These are phyloP conservation scores for Gymnosoma rotundatum DNA, from an alignment of 2,888 invertebrate species.

Conservation along the genomic window DNA sequence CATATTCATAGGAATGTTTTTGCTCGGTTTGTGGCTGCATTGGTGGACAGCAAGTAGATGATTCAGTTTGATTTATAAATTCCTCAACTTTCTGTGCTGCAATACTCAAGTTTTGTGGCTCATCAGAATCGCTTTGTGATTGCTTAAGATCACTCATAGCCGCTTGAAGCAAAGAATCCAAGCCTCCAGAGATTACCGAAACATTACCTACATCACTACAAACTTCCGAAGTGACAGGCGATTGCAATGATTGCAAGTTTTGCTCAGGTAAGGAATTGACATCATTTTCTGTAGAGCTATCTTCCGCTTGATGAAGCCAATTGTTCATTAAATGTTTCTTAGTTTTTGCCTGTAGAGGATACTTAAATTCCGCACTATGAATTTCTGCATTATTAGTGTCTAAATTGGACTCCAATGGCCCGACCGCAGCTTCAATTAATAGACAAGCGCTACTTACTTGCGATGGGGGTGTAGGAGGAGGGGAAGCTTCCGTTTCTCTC, in stretches of 20 bases:
- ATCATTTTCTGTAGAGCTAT: constrained; percentile 42
- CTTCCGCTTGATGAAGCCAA: constrained; percentile 90
- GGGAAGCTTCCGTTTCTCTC: constrained; percentile 71
- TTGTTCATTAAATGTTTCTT: constrained; percentile 95
- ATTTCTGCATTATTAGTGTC: constrained; percentile 48
- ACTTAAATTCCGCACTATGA: constrained; percentile 87
- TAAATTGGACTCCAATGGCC: constrained; percentile 85
- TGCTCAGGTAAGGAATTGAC: neutral
- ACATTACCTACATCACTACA: neutral
- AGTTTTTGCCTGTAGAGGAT: constrained; percentile 89
- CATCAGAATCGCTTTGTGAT: constrained; percentile 78
- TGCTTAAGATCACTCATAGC: constrained; percentile 74
- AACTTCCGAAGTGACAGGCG: neutral
- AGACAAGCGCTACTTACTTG: constrained; percentile 90
- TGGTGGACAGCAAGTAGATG: constrained; percentile 24
- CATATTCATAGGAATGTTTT: constrained; percentile 53
- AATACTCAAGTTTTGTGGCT: constrained; percentile 77
- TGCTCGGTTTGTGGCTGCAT: constrained; percentile 23
- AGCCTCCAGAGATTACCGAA: constrained; percentile 48
- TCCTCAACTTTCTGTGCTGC: constrained; percentile 80
- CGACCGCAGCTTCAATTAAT: constrained; percentile 92
- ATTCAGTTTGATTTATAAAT: constrained; percentile 80
- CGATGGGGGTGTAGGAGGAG: constrained; percentile 76
- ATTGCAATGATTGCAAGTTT: constrained; percentile 15
- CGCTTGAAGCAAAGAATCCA: constrained; percentile 72